phyloP scores from a whole-genome alignment of 2,888 invertebrate species.

The Apocheima hispidaria region DNA sequence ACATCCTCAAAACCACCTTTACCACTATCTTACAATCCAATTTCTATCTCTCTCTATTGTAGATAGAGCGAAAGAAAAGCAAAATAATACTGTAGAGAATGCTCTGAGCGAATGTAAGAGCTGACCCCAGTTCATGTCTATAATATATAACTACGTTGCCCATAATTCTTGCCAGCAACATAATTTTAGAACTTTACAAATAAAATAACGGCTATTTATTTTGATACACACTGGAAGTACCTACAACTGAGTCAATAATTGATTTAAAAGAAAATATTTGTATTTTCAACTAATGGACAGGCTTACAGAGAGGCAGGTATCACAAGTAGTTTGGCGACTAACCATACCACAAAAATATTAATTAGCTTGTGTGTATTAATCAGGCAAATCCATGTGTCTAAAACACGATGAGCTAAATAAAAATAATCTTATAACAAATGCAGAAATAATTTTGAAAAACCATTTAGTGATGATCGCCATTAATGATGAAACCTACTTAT shows the following conservation, averaged over 20 bases:
- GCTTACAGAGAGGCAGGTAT: slow-evolving; percentile 28
- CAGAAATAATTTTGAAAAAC: slow-evolving; percentile 32
- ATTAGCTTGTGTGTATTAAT: slow-evolving; percentile 6
- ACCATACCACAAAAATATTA: neutral
- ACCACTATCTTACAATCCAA: too few relatives aligned
- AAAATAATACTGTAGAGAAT: too few relatives aligned
- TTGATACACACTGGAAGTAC: slow-evolving; percentile 25
- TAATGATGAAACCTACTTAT: slow-evolving; percentile 50
- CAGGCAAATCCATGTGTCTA: slow-evolving; percentile 1
- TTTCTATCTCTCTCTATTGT: too few relatives aligned
- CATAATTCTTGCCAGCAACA: slow-evolving; percentile 8
- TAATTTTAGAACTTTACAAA: neutral
- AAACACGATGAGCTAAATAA: slow-evolving; percentile 7
- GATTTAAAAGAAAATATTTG: slow-evolving; percentile 32
- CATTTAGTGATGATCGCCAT: slow-evolving; percentile 54
- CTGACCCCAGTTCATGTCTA: neutral
- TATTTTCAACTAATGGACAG: slow-evolving; percentile 23
- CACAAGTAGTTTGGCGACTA: neutral
- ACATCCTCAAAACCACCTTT: too few relatives aligned
- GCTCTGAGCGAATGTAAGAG: neutral
- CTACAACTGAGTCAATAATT: slow-evolving; percentile 3
- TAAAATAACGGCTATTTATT: neutral
- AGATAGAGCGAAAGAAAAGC: too few relatives aligned
- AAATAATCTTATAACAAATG: slow-evolving; percentile 67
- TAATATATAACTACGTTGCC: too few relatives aligned